Conservation (phyloP, 2,797 vertebrate species). For the Acanthurus lineatus region DNA sequence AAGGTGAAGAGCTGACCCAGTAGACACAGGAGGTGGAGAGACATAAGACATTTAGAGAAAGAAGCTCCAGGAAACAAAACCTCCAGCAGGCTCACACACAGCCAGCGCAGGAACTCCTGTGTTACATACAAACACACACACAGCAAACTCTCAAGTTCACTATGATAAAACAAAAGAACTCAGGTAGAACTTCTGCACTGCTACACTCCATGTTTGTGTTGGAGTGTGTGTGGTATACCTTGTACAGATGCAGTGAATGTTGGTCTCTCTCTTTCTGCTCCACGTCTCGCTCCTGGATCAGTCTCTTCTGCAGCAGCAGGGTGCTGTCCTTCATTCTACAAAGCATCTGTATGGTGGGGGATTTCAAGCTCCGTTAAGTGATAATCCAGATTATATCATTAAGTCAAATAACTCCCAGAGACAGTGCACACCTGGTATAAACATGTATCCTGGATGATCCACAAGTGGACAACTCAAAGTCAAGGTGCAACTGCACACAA, state of each 20-base stretch:
- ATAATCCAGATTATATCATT: neutral
- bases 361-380: neutral
- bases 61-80: slow-evolving; percentile 92
- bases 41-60: slow-evolving; percentile 91
- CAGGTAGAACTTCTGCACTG: too few relatives aligned
- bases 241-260: slow-evolving; percentile 73
- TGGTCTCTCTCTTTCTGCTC: slow-evolving; percentile 70
- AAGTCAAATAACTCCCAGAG: neutral
- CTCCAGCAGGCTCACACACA: slow-evolving; percentile 90
- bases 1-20: slow-evolving; percentile 90
- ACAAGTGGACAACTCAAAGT: too few relatives aligned
- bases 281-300: slow-evolving; percentile 71
- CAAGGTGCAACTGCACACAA: too few relatives aligned
- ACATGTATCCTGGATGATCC: too few relatives aligned
- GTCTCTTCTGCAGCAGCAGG: slow-evolving; percentile 89
- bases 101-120: slow-evolving; percentile 91
- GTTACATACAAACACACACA: slow-evolving; percentile 22
- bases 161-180: neutral
- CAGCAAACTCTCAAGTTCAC: neutral
- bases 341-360: slow-evolving; percentile 85
- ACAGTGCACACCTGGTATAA: too few relatives aligned
- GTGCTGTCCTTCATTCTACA: slow-evolving; percentile 92
- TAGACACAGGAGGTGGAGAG: slow-evolving; percentile 90
- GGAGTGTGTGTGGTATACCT: slow-evolving; percentile 65
- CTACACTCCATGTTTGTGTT: neutral